Evolutionary conservation across 2,888 invertebrate species (phyloP), one percentile per base, ranked within the genome.

Genomic region (Megamerina dolium): DNA sequence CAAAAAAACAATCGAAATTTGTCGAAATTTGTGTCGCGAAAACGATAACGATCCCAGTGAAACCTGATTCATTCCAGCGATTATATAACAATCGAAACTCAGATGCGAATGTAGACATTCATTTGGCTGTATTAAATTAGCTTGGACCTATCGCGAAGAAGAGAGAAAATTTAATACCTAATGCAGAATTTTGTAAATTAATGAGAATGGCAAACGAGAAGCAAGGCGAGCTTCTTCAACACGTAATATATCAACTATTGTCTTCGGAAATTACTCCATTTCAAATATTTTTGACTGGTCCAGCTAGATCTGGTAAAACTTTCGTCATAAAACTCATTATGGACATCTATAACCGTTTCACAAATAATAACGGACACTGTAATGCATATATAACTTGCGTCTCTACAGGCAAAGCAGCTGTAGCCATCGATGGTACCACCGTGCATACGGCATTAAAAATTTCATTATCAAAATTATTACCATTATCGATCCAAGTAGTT

Each of bases 341-440:
- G n/a, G n/a, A n/a, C n/a, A n/a, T n/a, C n/a, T n/a, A n/a, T n/a
- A n/a, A n/a, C n/a, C n/a, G n/a, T n/a, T n/a, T n/a, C n/a, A n/a
- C n/a, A n/a, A n/a, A n/a, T n/a, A n/a, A n/a, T n/a, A n/a, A 69
- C 58, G 61, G 58, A 10, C 53, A 43, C 47, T 64, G 57, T 53
- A 68, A 71, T 55, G 57, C 66, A 4, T 70, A 65, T 48, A 57
- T 70, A 18, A 47, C 62, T 41, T 68, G 66, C 51, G 68, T 64
- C 13, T n/a, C n/a, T n/a, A n/a, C n/a, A n/a, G n/a, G n/a, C n/a
- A n/a, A n/a, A n/a, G n/a, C n/a, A n/a, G n/a, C n/a, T n/a, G n/a
- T n/a, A n/a, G n/a, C n/a, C n/a, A n/a, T n/a, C n/a, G n/a, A n/a
- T n/a, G n/a, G n/a, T n/a, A n/a, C n/a, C n/a, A n/a, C n/a, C n/a